Evolutionary conservation across 2,797 vertebrate species (phyloP).

Genomic region (Darevskia nairensis): DNA sequence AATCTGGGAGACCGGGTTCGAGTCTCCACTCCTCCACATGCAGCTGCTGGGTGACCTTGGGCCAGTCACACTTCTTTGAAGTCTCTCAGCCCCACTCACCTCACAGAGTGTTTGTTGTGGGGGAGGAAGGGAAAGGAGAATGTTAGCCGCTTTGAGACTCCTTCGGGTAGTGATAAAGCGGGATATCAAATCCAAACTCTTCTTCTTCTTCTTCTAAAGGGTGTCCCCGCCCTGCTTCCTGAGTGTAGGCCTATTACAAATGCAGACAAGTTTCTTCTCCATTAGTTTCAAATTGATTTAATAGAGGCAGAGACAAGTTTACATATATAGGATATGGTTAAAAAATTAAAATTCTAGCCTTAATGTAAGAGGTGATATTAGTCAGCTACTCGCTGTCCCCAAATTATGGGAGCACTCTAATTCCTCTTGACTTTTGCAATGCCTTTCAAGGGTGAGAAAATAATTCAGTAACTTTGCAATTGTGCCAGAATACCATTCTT

Average conservation of each 20-base stretch:
- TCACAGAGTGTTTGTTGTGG: too few species aligned
- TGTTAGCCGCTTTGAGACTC: too few species aligned
- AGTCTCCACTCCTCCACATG: too few species aligned
- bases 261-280: not conserved
- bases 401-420: not conserved
- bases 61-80: too few species aligned
- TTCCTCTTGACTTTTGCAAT: not conserved
- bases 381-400: not conserved
- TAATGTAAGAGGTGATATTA: not conserved
- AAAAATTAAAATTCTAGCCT: not conserved
- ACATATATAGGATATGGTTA: conserved; percentile 12
- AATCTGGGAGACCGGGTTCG: too few species aligned
- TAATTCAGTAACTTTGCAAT: not conserved
- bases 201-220: too few species aligned
- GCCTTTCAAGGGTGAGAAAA: not conserved
- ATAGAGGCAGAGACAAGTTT: conserved; percentile 7
- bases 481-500: not conserved
- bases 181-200: too few species aligned
- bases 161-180: too few species aligned
- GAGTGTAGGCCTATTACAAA: conserved; percentile 13
- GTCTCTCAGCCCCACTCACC: too few species aligned
- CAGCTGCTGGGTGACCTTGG: too few species aligned
- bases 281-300: conserved; percentile 22
- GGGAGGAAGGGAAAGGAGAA: too few species aligned
- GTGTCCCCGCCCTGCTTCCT: not conserved